A percentile compares a stretch with the other conserved stretches of the same genome.
These are phyloP conservation scores for Epizoanthus stellaris DNA, from an alignment of 92 coral and sea anemone species.

Conservation along the genomic window DNA sequence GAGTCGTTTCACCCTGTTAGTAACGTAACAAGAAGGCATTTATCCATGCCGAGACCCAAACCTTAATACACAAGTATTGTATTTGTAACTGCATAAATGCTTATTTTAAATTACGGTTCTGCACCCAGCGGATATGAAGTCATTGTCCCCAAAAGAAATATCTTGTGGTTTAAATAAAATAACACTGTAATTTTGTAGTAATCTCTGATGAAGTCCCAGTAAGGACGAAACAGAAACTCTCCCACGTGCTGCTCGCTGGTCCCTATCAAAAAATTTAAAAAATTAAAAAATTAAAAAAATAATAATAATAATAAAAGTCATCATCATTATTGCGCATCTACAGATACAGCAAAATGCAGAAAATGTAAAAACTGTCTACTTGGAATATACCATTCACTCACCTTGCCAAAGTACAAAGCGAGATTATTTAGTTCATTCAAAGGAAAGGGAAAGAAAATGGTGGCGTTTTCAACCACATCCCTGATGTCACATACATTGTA, in stretches of 20 bases:
- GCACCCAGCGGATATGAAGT: neutral
- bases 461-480: constrained; percentile 32
- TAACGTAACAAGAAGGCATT: constrained; percentile 13
- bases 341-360: no score
- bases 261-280: neutral
- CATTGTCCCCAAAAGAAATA: no score
- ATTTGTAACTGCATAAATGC: neutral
- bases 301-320: no score
- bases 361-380: neutral
- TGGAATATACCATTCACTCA: constrained; percentile 23
- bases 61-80: neutral
- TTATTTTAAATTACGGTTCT: neutral
- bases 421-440: constrained; percentile 2
- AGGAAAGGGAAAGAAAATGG: constrained; percentile 13
- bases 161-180: neutral
- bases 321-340: no score
- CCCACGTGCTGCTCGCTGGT: neutral
- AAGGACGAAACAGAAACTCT: neutral
- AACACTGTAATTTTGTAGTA: neutral
- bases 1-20: constrained; percentile 18
- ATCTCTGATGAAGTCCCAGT: neutral
- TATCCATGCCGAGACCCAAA: constrained; percentile 33
- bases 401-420: no score
- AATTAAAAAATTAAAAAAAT: no score
- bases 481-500: constrained; percentile 35